A percentile compares a stretch with the other conserved stretches of the same genome.
Evolutionary conservation across 2,888 invertebrate species (phyloP).

Genomic region (Ornithoptera alexandrae): DNA sequence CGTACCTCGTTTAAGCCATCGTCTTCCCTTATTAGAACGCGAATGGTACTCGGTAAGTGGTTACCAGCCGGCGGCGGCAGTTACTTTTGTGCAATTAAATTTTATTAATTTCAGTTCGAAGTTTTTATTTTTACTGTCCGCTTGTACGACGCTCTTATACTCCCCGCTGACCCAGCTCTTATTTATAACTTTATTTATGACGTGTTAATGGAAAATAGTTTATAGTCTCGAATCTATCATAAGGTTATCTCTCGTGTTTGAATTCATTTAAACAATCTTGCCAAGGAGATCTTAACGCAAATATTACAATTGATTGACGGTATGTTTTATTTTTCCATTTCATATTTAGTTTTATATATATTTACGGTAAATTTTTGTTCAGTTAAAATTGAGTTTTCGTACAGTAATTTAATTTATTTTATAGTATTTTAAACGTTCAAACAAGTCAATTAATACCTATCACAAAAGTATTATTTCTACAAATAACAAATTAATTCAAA

Average conservation of each 20-base stretch:
- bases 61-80: constrained; percentile 20
- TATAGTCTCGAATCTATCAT: constrained; percentile 6
- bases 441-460: too few species aligned
- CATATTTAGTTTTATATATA: background rate
- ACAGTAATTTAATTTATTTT: too few species aligned
- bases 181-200: constrained; percentile 30
- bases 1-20: constrained; percentile 25
- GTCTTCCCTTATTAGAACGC: constrained; percentile 28
- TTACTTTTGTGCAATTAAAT: constrained; percentile 53
- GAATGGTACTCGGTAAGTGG: constrained; percentile 17
- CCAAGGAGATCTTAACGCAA: background rate
- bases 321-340: background rate
- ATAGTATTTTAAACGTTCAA: too few species aligned
- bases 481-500: too few species aligned
- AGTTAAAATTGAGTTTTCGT: background rate
- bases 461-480: too few species aligned
- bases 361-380: background rate
- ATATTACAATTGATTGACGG: background rate
- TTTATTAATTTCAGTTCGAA: constrained; percentile 59
- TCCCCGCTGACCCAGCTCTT: constrained; percentile 32
- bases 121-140: constrained; percentile 55
- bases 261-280: constrained; percentile 11
- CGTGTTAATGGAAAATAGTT: constrained; percentile 29
- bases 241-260: constrained; percentile 7
- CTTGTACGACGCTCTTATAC: constrained; percentile 38